Evolutionary conservation across 2,888 invertebrate genomes (phyloP), one percentile per base, ranked within the genome.

Genomic region (Pimpla rufipes): DNA sequence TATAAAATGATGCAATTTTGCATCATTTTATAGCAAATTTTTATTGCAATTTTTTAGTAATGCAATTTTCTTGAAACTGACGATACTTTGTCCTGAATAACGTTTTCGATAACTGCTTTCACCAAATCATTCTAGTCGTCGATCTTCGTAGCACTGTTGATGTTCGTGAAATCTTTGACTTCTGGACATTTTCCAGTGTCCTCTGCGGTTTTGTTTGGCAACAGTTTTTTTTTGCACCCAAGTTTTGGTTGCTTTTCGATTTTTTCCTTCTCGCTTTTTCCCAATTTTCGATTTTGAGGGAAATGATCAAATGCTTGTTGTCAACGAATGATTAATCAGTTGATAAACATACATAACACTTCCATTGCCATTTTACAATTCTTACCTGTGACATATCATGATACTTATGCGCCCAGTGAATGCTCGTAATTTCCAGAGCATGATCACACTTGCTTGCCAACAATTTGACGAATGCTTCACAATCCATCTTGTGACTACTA

Each of bases 201-300:
- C 10, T 8, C 64, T 1, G 16, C 18, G 18, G 40, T 64, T 40
- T 42, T 64, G 21, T 40, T 42, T 37, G 40, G 64, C 21, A 64
- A 16, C 0, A 42, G 42, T 11, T 64, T 64, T 21, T 64, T 52
- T 6, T 52, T 52, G 52, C 52, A 52, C 21, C 52, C 21, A 10
- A 52, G 52, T 21, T 52, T 52, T 0, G 18, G 0, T 1, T 18
- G 52, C 0, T 52, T 18, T 11, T 21, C 8, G 7, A 10, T 21
- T 21, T 18, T 21, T 23, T 52, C 52, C 8, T 52, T 18, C 16
- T 52, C 18, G 21, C 1, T 10, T 18, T 23, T 10, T 52, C 5
- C 10, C 1, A 18, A 81, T 91, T 16, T 93, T 88, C 79, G 86
- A 88, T 21, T 18, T 52, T 52, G 10, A 21, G 52, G 52, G 18